Conservation (phyloP, 2,888 invertebrate genomes). For the Holacanthella duospinosa region DNA sequence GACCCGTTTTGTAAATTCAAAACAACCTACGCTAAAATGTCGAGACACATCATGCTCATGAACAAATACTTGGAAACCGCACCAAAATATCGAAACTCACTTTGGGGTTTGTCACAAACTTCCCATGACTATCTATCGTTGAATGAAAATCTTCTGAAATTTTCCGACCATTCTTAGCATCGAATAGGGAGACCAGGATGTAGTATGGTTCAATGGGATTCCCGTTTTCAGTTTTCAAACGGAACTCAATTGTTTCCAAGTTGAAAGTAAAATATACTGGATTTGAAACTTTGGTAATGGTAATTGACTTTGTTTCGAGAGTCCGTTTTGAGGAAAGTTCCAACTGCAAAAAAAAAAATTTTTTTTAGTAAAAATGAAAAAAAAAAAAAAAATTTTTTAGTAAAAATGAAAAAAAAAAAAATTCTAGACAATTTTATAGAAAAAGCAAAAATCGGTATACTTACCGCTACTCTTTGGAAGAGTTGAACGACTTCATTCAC, state of each 20-base stretch:
- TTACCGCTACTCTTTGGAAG: slow-evolving; percentile 35
- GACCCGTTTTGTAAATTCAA: not conserved
- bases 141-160: slow-evolving; percentile 88
- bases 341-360: slow-evolving; percentile 15
- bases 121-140: slow-evolving; percentile 30
- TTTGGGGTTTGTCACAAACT: slow-evolving; percentile 29
- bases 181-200: slow-evolving; percentile 77
- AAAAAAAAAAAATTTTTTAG: too few species aligned
- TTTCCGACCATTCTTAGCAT: slow-evolving; percentile 74
- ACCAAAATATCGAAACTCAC: too few species aligned
- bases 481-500: slow-evolving; percentile 29
- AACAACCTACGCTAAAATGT: too few species aligned
- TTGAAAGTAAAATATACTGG: slow-evolving; percentile 21
- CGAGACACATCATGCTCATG: too few species aligned
- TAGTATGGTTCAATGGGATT: slow-evolving; percentile 80
- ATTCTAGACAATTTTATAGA: not conserved
- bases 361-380: not conserved
- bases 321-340: slow-evolving; percentile 18
- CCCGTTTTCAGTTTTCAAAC: slow-evolving; percentile 33
- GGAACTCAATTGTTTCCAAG: slow-evolving; percentile 33
- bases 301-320: slow-evolving; percentile 11
- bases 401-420: too few species aligned
- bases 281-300: slow-evolving; percentile 10
- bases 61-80: too few species aligned
- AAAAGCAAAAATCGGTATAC: slow-evolving; percentile 6